Evolutionary conservation across 1,140 invertebrate species (phyloP), one percentile per base, ranked within the genome.

Genomic region (Theocolax elegans): DNA sequence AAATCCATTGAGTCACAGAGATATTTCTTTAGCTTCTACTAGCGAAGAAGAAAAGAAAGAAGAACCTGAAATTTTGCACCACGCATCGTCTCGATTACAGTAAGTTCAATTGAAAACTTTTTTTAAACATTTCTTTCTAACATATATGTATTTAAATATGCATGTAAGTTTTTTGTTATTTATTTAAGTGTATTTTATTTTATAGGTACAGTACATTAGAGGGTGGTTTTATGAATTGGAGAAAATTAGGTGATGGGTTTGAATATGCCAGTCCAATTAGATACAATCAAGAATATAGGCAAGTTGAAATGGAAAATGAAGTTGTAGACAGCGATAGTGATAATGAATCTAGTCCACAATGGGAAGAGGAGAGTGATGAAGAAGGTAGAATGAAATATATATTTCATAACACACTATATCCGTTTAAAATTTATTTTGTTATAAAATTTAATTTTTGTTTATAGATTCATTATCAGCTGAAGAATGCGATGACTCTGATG

Each of bases 261-360:
- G 87, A 88, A 69, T 88, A 88, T 77, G 86, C 86, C 8, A 85
- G 80, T 75, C 86, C 88, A 15, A 89, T 89, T 75, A 81, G 81
- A 67, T 90, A 90, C 68, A 89, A 88, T 78, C 78, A 86, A 31
- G 88, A 89, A 62, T 89, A 89, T 74, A 80, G 88, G 46, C 84
- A 86, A 77, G 87, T 86, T 13, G 88, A 88, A 77, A 81, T 81
- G 73, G 85, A 87, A 71, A 81, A 78, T 62, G 80, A 80, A 29
- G 56, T 49, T 31, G 60, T 71, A 29, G 78, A 82, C 17, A 80
- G 78, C 63, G 81, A 85, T 25, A 82, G 79, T 68, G 84, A 85
- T 51, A 80, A 64, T 59, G 78, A 78, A 44, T 72, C 72, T 62
- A 69, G 67, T 75, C 68, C 51, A 17, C 74, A 74, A 71, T 76